A percentile compares a stretch with the other conserved stretches of the same genome.
Conservation (phyloP, 2,888 invertebrate species). For the Andrena hattorfiana region DNA sequence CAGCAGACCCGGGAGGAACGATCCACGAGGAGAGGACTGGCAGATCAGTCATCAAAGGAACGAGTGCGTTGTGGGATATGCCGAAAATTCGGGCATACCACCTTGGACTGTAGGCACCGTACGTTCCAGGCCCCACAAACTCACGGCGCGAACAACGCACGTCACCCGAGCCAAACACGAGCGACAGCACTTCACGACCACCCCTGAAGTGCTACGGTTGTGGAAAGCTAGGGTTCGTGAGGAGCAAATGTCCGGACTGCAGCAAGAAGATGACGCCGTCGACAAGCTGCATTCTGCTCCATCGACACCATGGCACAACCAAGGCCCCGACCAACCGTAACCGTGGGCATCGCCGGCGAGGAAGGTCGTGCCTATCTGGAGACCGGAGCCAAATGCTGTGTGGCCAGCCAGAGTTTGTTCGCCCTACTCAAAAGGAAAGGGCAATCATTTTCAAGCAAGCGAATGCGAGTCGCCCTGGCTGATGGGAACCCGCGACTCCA, state of each 20-base stretch:
- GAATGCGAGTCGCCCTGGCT: neutral
- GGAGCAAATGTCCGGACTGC: neutral
- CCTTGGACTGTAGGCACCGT: neutral
- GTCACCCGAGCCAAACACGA: neutral
- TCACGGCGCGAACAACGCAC: neutral
- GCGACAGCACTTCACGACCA: neutral
- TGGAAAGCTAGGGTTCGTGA: neutral
- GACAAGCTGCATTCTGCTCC: neutral
- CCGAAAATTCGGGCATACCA: neutral
- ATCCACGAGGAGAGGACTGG: neutral
- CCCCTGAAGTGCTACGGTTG: neutral
- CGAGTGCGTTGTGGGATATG: neutral
- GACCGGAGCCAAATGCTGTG: neutral
- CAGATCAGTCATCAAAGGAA: neutral
- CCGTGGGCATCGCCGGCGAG: neutral
- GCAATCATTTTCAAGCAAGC: rapidly evolving
- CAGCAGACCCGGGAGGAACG: neutral
- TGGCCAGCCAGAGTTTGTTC: neutral
- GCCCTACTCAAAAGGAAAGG: neutral
- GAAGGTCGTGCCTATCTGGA: neutral
- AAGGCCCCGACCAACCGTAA: neutral
- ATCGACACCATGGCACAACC: neutral
- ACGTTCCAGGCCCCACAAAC: neutral
- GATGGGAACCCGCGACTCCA: neutral
- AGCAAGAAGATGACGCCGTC: neutral